Base-by-base conservation (phyloP, 2,888 invertebrate species). In the Hypercompe scribonia region DNA sequence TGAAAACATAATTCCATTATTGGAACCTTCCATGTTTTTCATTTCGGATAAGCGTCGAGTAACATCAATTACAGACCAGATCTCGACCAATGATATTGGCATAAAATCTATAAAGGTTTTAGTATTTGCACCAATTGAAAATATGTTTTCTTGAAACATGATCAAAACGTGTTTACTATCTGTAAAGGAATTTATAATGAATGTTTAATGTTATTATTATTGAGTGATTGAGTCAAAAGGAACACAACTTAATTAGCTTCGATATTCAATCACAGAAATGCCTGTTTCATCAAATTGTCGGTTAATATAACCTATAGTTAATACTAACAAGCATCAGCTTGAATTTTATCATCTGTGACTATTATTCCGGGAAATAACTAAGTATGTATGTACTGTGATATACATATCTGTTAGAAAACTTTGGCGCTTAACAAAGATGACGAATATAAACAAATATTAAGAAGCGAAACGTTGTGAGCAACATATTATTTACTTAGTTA, bases 361-460 rank as follows among this genome's bases (percentile, higher is more conserved):
- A 73, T 75, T 54, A 69, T 74, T 78, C 70, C 61, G 28, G 68
- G 75, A 74, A 75, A 74, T 42, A 13, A 50, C 31, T 15, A 54
- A 33, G 50, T 50, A 34, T 42, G 13, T 46, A 21, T 46, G 18
- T 21, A 21, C 58, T 46, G 64, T 68, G 65, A 83, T 84, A 78
- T 77, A 83, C 83, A 78, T 77, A 78, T 76, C 78, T 70, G 72
- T 72, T 81, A 78, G 72, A 86, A 84, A 82, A 82, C 77, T 82
- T 86, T 81, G 81, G 65, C 79, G 74, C 65, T 72, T 58, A 11
- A 77, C 76, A 73, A 77, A 81, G 85, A 89, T 92, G 92, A 91
- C 89, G 92, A 90, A 91, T 87, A 87, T 80, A 76, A 84, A 85
- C 83, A 83, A 87, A 85, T 86, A 87, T 85, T 82, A 88, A 88